Evolutionary conservation across 2,113 vertebrate genomes (phyloP).

Genomic region (Cheilinus undulatus): DNA sequence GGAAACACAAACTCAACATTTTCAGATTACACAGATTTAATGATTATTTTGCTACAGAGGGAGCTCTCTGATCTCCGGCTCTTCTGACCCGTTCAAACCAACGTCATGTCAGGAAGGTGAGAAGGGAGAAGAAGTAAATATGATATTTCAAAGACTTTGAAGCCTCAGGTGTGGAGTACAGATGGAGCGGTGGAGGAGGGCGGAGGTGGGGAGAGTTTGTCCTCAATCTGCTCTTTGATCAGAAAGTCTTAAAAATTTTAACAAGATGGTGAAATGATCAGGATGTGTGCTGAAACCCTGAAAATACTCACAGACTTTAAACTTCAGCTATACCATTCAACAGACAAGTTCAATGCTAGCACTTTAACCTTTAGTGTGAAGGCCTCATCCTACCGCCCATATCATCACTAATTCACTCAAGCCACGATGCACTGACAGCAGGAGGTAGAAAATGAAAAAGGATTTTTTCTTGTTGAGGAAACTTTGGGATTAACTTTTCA

Average conservation of each 20-base stretch:
- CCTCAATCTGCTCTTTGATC: slow-evolving; percentile 2
- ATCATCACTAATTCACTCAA: no score
- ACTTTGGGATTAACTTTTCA: no score
- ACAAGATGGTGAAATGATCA: background rate
- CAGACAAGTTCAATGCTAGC: background rate
- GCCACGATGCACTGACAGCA: no score
- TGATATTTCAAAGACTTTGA: slow-evolving; percentile 2
- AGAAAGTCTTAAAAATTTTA: slow-evolving; percentile 7
- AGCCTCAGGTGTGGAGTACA: background rate
- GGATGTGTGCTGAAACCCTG: background rate
- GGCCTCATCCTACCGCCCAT: no score
- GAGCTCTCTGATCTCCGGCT: slow-evolving; percentile 1
- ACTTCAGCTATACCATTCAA: background rate
- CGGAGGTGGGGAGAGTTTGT: background rate
- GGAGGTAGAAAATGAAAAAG: no score
- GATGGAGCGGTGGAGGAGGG: background rate
- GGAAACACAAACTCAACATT: no score
- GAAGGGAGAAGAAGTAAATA: background rate
- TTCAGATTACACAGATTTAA: background rate
- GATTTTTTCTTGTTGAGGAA: no score
- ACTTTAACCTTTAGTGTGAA: no score
- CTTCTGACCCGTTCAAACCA: background rate
- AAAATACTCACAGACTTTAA: background rate
- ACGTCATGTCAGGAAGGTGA: background rate
- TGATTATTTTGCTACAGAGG: background rate